These are phyloP conservation scores for Steinernema khuongi DNA, from an alignment of 1,140 invertebrate genomes.

Conservation along the genomic window DNA sequence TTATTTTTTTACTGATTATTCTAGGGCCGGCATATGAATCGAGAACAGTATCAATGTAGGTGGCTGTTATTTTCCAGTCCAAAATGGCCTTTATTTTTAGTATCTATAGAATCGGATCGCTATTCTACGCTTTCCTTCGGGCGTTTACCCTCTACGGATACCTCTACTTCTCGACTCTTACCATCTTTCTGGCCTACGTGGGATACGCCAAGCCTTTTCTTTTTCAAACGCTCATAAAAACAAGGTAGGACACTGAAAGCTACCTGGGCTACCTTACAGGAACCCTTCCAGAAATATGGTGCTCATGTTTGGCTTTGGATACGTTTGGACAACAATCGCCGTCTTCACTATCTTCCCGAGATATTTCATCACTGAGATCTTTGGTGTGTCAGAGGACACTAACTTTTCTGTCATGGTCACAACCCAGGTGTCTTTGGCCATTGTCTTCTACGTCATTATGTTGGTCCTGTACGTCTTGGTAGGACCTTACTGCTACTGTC, in stretches of 20 bases:
- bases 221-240: background rate
- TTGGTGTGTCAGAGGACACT: background rate
- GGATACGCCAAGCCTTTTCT: background rate
- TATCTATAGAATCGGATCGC: background rate
- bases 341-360: background rate
- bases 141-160: background rate
- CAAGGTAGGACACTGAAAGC: background rate
- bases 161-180: background rate
- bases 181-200: background rate
- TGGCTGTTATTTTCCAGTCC: too few species aligned
- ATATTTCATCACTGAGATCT: background rate
- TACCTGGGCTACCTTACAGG: background rate
- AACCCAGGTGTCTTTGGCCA: too few species aligned
- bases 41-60: too few species aligned
- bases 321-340: background rate
- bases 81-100: too few species aligned
- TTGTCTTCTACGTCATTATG: too few species aligned
- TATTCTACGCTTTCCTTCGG: background rate
- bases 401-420: background rate
- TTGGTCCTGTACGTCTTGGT: too few species aligned
- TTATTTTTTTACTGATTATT: too few species aligned
- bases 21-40: too few species aligned
- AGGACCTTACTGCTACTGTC: too few species aligned
- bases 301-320: background rate
- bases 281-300: background rate